These are phyloP conservation scores for Luperina nickerlii DNA, from an alignment of 2,888 invertebrate genomes.

Conservation along the genomic window DNA sequence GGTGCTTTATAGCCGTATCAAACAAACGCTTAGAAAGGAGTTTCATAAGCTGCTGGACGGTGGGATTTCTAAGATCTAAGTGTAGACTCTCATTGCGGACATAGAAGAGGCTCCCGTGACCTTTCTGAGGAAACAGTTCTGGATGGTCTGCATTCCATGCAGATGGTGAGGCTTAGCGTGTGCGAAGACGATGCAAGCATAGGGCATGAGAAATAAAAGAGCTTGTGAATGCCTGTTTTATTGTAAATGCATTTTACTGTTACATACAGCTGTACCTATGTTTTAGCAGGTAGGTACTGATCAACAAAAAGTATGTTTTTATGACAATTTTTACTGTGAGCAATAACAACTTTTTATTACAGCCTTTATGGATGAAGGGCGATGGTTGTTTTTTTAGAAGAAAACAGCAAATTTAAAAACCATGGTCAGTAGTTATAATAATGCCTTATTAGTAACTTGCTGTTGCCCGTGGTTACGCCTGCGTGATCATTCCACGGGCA, in stretches of 20 bases:
- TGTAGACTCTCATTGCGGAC: too few relatives aligned
- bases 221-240: neutral
- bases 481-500: neutral
- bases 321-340: neutral
- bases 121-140: too few relatives aligned
- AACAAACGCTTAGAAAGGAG: too few relatives aligned
- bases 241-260: neutral
- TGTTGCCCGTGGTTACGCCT: neutral
- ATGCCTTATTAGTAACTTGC: neutral
- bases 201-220: too few relatives aligned
- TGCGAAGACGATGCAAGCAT: too few relatives aligned
- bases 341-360: conserved; percentile 18
- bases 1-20: too few relatives aligned
- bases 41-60: too few relatives aligned
- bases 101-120: too few relatives aligned
- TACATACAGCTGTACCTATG: neutral
- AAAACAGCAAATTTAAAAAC: neutral
- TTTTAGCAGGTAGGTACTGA: conserved; percentile 6
- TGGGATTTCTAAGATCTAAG: too few relatives aligned
- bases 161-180: too few relatives aligned
- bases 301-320: conserved; percentile 4
- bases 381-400: neutral
- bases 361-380: conserved; percentile 22
- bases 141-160: too few relatives aligned
- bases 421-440: neutral